These are phyloP conservation scores for Cecropterus lyciades DNA, from an alignment of 1,140 invertebrate genomes.

Conservation along the genomic window DNA sequence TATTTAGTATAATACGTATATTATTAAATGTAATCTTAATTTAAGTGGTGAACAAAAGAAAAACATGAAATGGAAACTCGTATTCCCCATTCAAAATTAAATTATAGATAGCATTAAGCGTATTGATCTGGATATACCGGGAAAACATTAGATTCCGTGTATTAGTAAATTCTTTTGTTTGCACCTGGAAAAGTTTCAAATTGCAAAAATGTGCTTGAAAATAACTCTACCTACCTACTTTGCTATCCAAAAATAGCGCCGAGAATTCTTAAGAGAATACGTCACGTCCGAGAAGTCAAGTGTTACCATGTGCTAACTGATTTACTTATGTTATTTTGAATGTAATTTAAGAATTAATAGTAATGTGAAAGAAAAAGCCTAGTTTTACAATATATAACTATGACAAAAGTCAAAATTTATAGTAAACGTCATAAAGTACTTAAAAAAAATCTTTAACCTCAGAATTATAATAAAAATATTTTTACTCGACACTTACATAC, in stretches of 20 bases:
- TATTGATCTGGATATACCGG: too few relatives aligned
- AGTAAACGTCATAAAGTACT: slow-evolving; percentile 9
- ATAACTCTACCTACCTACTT: slow-evolving; percentile 70
- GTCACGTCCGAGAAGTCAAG: slow-evolving; percentile 62
- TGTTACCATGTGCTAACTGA: slow-evolving; percentile 53
- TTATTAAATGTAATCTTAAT: too few relatives aligned
- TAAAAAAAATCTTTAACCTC: slow-evolving; percentile 3
- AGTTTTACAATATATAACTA: slow-evolving; percentile 24
- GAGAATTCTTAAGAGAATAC: slow-evolving; percentile 53
- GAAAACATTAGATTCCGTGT: slow-evolving; percentile 1
- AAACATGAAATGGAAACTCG: not conserved
- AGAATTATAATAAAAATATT: slow-evolving; percentile 4
- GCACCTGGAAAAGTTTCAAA: slow-evolving; percentile 76
- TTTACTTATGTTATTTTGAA: slow-evolving; percentile 26
- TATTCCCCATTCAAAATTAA: slow-evolving; percentile 2
- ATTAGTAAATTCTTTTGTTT: slow-evolving; percentile 31
- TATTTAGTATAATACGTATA: too few relatives aligned
- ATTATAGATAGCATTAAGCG: not conserved
- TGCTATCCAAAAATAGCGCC: slow-evolving; percentile 81
- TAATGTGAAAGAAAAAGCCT: slow-evolving; percentile 23
- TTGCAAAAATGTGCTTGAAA: slow-evolving; percentile 80
- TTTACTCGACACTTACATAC: slow-evolving; percentile 24
- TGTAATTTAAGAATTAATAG: slow-evolving; percentile 35
- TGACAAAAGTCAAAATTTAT: slow-evolving; percentile 1
- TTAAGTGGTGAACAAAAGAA: too few relatives aligned